phyloP scores from a whole-genome alignment of 2,888 invertebrate species.

The Enchytraeus crypticus region DNA sequence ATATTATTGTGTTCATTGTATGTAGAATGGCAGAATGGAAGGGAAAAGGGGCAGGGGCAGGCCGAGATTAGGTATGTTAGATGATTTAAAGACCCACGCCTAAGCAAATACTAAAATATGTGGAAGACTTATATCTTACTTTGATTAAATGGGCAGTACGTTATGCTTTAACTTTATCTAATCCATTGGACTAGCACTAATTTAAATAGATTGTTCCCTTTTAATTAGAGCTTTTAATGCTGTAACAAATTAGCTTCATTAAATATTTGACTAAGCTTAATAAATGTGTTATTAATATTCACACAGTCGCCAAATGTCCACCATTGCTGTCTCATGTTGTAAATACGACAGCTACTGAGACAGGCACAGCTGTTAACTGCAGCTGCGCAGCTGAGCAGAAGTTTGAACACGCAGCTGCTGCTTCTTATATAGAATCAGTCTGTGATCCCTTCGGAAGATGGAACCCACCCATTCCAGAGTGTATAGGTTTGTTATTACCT shows the following conservation, averaged over 20 bases:
- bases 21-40: too few species aligned
- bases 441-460: background rate
- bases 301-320: background rate
- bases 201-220: too few species aligned
- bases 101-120: too few species aligned
- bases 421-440: background rate
- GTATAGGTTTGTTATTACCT: background rate
- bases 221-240: too few species aligned
- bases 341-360: background rate
- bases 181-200: too few species aligned
- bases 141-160: too few species aligned
- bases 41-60: too few species aligned
- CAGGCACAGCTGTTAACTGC: background rate
- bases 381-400: background rate
- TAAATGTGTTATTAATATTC: background rate
- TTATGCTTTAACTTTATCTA: too few species aligned
- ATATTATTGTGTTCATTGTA: too few species aligned
- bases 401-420: background rate
- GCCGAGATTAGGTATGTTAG: too few species aligned
- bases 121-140: too few species aligned
- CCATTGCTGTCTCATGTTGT: background rate
- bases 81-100: too few species aligned
- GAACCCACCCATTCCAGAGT: background rate
- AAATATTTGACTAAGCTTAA: background rate
- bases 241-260: background rate